Evolutionary conservation across 2,888 invertebrate species (phyloP).

Genomic region (Lasius platythorax): DNA sequence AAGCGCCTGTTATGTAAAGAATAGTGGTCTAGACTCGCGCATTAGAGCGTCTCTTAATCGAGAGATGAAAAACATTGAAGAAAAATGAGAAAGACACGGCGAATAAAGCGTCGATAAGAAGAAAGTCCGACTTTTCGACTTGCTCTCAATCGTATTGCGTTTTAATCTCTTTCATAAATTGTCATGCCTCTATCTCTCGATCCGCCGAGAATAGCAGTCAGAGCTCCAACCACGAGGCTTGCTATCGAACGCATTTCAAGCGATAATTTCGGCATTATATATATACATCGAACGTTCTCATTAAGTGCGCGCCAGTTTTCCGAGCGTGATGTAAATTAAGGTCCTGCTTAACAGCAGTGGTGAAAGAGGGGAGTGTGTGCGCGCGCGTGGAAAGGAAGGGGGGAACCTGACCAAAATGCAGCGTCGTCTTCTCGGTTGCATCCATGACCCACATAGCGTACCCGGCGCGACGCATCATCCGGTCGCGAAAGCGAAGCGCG

Average conservation of each 20-base stretch:
- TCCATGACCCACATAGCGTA: slow-evolving; percentile 74
- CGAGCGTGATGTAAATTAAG: slow-evolving; percentile 58
- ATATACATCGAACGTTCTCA: slow-evolving; percentile 20
- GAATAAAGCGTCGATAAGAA: slow-evolving; percentile 6
- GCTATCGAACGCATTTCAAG: not conserved
- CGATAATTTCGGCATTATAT: slow-evolving; percentile 4
- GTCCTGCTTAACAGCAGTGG: slow-evolving; percentile 42
- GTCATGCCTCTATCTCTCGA: not conserved
- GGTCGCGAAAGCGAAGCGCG: slow-evolving; percentile 53
- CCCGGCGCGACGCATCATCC: slow-evolving; percentile 51
- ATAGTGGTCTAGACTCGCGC: not conserved
- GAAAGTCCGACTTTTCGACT: not conserved
- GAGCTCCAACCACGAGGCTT: not conserved
- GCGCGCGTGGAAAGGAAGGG: not conserved
- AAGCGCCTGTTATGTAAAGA: slow-evolving; percentile 42
- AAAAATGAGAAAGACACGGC: slow-evolving; percentile 9
- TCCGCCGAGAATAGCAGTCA: not conserved
- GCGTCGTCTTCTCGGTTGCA: slow-evolving; percentile 64
- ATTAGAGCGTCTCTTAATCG: slow-evolving; percentile 2
- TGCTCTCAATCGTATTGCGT: slow-evolving; percentile 1
- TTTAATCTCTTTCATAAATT: slow-evolving; percentile 18
- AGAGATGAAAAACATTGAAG: slow-evolving; percentile 10
- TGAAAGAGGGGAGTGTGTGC: not conserved
- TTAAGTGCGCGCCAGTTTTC: slow-evolving; percentile 44
- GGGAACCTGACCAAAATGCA: slow-evolving; percentile 23